Conservation (phyloP, 2,113 vertebrate species). For the Hystrix cristata region DNA sequence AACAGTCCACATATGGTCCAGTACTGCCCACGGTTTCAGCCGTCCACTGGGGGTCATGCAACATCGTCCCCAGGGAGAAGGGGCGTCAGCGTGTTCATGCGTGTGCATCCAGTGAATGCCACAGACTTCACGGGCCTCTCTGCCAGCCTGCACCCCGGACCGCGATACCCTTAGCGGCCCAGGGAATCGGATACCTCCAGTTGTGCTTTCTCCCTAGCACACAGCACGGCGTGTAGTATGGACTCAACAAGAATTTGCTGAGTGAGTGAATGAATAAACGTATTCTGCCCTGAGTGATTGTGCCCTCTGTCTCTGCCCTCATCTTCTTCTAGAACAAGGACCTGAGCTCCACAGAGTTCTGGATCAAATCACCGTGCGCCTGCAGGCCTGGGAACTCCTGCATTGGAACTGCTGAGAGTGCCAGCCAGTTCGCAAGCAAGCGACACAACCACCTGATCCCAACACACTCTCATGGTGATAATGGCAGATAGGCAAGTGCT, state of each 20-base stretch:
- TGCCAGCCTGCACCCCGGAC: accelerated
- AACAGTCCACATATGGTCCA: neutral
- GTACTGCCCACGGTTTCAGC: too few species aligned
- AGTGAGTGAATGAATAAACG: neutral
- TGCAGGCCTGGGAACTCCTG: too few species aligned
- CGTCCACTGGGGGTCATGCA: neutral
- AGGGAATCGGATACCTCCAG: neutral
- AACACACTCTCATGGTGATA: neutral
- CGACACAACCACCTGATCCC: neutral
- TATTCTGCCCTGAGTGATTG: neutral
- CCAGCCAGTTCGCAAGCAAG: neutral
- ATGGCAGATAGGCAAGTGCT: neutral
- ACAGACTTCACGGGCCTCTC: neutral
- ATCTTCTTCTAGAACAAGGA: neutral
- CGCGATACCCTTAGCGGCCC: accelerated
- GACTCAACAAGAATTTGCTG: neutral
- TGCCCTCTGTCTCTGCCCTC: neutral
- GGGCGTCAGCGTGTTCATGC: accelerated
- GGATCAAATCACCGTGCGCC: neutral
- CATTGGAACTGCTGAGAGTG: accelerated
- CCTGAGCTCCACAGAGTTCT: neutral
- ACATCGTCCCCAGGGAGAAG: neutral
- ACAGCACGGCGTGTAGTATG: accelerated
- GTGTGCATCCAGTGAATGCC: too few species aligned
- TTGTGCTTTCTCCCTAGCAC: neutral